Evolutionary conservation across 2,888 invertebrate genomes (phyloP).

Genomic region (Morpho deidamia): DNA sequence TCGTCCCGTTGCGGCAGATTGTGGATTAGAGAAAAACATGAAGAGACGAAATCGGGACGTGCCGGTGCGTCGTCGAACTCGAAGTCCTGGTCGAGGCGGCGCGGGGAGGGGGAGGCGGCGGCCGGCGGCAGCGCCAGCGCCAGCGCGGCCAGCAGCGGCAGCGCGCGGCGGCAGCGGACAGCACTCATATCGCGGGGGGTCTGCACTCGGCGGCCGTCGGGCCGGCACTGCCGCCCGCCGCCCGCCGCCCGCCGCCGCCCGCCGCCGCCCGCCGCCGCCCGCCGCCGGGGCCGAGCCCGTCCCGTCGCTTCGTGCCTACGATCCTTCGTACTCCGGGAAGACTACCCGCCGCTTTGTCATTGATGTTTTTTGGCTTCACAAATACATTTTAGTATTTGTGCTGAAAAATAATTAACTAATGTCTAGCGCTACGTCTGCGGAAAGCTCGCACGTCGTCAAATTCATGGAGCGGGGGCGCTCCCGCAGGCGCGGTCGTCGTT

Average conservation of each 20-base stretch:
- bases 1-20: no score
- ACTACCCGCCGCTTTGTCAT: no score
- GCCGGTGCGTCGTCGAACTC: slow-evolving; percentile 68
- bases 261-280: slow-evolving; percentile 16
- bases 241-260: slow-evolving; percentile 21
- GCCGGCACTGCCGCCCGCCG: slow-evolving; percentile 10
- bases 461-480: no score
- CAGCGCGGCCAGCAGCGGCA: slow-evolving; percentile 7
- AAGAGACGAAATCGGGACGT: slow-evolving; percentile 16
- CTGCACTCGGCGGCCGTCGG: slow-evolving; percentile 9
- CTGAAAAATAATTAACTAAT: no score
- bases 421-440: no score
- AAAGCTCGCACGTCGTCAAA: no score
- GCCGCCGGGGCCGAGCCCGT: slow-evolving; percentile 14
- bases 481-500: no score
- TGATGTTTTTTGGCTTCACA: no score
- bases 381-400: no score
- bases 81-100: slow-evolving; percentile 58
- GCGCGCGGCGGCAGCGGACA: slow-evolving; percentile 19
- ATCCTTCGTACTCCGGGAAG: slow-evolving; percentile 8
- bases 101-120: slow-evolving; percentile 37
- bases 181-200: slow-evolving; percentile 9
- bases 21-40: no score
- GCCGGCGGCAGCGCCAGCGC: slow-evolving; percentile 39
- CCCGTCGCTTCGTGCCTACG: slow-evolving; percentile 1